Evolutionary conservation across 2,888 invertebrate species (phyloP).

Genomic region (Lithophane leautieri): DNA sequence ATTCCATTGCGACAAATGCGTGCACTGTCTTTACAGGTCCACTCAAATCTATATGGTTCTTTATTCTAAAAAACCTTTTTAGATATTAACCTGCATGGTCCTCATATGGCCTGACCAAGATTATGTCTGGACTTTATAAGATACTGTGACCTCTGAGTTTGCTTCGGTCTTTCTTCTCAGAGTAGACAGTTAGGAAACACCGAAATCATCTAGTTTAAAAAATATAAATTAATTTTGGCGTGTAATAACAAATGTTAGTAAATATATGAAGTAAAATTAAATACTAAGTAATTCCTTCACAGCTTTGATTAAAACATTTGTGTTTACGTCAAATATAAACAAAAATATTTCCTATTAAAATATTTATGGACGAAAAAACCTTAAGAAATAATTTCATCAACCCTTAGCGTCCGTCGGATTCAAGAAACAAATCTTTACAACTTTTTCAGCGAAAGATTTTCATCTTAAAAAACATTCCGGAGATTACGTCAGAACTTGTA

Average conservation of each 20-base stretch:
- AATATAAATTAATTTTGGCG: too few species aligned
- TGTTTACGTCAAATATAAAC: slow-evolving; percentile 31
- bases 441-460: slow-evolving; percentile 76
- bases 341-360: slow-evolving; percentile 39
- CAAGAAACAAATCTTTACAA: slow-evolving; percentile 69
- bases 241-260: not conserved
- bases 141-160: too few species aligned
- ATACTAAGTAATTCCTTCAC: slow-evolving; percentile 11
- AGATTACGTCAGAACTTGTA: slow-evolving; percentile 83
- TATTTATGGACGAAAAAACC: slow-evolving; percentile 44
- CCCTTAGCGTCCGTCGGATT: slow-evolving; percentile 63
- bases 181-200: too few species aligned
- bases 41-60: too few species aligned
- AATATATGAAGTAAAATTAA: not conserved
- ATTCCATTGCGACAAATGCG: too few species aligned
- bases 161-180: too few species aligned
- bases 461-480: slow-evolving; percentile 75
- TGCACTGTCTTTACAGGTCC: too few species aligned
- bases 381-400: slow-evolving; percentile 67
- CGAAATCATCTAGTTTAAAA: too few species aligned
- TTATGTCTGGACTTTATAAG: too few species aligned
- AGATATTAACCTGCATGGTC: too few species aligned
- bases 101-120: too few species aligned
- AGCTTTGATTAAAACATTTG: slow-evolving; percentile 40
- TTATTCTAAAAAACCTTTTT: too few species aligned